Conservation (phyloP, 2,797 vertebrate genomes). For the Anguilla anguilla region DNA sequence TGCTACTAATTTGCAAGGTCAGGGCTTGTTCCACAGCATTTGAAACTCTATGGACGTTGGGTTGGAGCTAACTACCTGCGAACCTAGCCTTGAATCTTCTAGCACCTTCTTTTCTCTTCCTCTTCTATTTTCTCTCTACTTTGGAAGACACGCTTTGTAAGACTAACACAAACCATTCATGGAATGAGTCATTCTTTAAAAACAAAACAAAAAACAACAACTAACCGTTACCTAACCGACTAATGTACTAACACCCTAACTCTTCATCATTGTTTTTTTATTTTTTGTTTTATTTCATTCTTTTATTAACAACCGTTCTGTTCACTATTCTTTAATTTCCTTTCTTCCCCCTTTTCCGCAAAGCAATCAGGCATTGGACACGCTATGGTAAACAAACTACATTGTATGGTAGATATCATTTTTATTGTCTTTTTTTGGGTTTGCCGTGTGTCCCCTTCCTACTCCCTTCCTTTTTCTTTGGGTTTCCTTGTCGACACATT, state of each 20-base stretch:
- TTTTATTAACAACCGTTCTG: slow-evolving; percentile 89
- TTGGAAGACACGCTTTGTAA: slow-evolving; percentile 80
- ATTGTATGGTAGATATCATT: slow-evolving; percentile 99
- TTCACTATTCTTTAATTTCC: slow-evolving; percentile 99
- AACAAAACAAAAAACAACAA: slow-evolving; percentile 60
- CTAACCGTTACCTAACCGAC: slow-evolving; percentile 85
- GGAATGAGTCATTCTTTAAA: slow-evolving; percentile 86
- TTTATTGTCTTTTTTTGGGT: slow-evolving; percentile 91
- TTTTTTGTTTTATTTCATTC: slow-evolving; percentile 85
- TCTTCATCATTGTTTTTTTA: slow-evolving; percentile 92
- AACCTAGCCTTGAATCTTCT: slow-evolving; percentile 68
- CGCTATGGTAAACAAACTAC: slow-evolving; percentile 98
- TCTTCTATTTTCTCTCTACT: slow-evolving; percentile 73
- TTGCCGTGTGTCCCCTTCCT: slow-evolving; percentile 96
- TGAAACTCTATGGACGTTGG: slow-evolving; percentile 48
- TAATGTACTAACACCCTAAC: slow-evolving; percentile 99
- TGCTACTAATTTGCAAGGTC: slow-evolving; percentile 58
- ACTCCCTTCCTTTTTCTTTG: slow-evolving; percentile 74
- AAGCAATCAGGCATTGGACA: slow-evolving; percentile 96
- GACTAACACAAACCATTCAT: slow-evolving; percentile 95
- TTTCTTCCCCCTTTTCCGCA: slow-evolving; percentile 83
- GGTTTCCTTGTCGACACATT: slow-evolving; percentile 81
- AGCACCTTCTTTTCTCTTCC: slow-evolving; percentile 58
- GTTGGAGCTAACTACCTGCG: slow-evolving; percentile 41
- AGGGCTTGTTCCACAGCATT: slow-evolving; percentile 39